Conservation (phyloP, 2,113 vertebrate species). For the Urocolius indicus region DNA sequence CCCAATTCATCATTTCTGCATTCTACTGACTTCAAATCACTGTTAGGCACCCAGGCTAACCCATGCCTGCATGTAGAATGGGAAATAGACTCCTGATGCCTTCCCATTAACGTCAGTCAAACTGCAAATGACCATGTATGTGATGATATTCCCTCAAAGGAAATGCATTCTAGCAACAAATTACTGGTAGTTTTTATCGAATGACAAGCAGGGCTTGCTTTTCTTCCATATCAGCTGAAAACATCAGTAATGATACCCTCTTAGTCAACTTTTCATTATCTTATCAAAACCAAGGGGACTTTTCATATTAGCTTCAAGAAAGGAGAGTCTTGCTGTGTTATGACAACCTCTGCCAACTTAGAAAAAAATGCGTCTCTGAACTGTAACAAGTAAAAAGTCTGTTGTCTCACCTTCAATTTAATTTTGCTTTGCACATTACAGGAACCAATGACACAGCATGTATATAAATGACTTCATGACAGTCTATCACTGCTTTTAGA, state of each 20-base stretch:
- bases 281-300: neutral
- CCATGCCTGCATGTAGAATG: neutral
- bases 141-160: neutral
- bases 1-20: neutral
- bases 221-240: neutral
- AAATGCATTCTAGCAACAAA: slow-evolving; percentile 14
- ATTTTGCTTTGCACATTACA: neutral
- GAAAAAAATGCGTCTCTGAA: neutral
- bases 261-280: neutral
- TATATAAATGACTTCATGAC: neutral
- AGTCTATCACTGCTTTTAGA: neutral
- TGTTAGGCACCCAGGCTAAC: neutral
- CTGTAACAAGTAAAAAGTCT: neutral
- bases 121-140: neutral
- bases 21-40: neutral
- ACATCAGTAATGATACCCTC: neutral
- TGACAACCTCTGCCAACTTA: neutral
- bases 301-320: neutral
- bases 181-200: neutral
- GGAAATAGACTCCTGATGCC: neutral
- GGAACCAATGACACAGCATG: neutral
- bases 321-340: neutral
- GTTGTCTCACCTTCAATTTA: neutral
- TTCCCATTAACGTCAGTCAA: neutral
- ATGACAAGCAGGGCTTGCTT: neutral